Evolutionary conservation across 2,888 invertebrate species (phyloP).

Genomic region (Phortica okadai): DNA sequence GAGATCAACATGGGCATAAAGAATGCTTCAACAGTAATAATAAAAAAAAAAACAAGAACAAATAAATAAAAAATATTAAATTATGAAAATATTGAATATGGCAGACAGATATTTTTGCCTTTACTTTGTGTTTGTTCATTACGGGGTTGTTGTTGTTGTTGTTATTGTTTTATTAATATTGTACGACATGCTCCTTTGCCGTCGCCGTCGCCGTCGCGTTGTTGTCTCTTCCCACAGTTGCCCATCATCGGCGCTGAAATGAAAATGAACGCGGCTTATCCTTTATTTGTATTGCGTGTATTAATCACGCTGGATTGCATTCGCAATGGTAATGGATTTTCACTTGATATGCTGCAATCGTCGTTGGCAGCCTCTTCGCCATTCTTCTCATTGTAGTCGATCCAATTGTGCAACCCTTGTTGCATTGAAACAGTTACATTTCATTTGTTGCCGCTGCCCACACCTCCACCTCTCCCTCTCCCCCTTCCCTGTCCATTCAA

Average conservation of each 20-base stretch:
- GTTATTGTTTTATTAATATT: too few species aligned
- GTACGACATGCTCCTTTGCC: too few species aligned
- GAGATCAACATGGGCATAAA: not conserved
- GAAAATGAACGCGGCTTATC: not conserved
- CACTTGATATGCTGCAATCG: conserved; percentile 4
- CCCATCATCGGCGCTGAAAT: conserved; percentile 2
- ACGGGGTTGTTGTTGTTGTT: too few species aligned
- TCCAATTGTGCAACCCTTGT: not conserved
- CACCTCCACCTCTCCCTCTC: too few species aligned
- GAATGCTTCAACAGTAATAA: not conserved
- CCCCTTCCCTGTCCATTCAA: not conserved
- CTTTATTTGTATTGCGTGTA: conserved; percentile 8
- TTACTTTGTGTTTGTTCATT: too few species aligned
- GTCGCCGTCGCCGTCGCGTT: too few species aligned
- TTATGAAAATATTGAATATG: too few species aligned
- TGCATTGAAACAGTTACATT: not conserved
- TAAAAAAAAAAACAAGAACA: not conserved
- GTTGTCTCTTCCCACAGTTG: too few species aligned
- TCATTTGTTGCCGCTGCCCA: not conserved
- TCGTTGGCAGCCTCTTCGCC: too few species aligned
- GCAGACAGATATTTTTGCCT: too few species aligned
- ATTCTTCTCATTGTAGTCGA: too few species aligned
- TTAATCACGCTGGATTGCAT: conserved; percentile 20
- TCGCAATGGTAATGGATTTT: conserved; percentile 24
- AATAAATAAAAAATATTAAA: too few species aligned